phyloP scores from a whole-genome alignment of 1,140 invertebrate genomes.

The Lethrus apterus region DNA sequence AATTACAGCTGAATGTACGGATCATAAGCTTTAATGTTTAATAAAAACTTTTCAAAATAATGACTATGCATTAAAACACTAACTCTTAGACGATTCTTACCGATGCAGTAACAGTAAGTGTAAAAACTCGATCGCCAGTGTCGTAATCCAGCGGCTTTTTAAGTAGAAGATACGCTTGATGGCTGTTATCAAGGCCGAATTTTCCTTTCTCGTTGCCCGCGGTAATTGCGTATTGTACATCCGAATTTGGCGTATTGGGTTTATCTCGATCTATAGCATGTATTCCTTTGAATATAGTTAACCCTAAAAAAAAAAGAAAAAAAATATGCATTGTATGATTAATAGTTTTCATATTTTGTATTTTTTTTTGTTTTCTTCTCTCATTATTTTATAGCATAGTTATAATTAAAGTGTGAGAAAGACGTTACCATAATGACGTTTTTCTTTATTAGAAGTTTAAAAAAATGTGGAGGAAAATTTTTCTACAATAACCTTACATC shows the following conservation, averaged over 20 bases:
- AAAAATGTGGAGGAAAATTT: no score
- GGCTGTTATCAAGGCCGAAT: constrained; percentile 70
- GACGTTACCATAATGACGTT: no score
- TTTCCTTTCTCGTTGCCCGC: constrained; percentile 67
- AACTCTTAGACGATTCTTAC: constrained; percentile 55
- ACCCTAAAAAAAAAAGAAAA: constrained; percentile 47
- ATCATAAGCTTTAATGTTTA: no score
- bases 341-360: not conserved
- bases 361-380: not conserved
- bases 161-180: constrained; percentile 65
- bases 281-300: constrained; percentile 75
- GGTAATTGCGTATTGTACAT: constrained; percentile 74
- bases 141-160: constrained; percentile 72
- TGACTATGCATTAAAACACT: no score
- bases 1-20: no score
- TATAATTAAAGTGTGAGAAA: no score
- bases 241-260: constrained; percentile 82
- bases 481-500: no score
- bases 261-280: constrained; percentile 74
- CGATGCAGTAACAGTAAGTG: constrained; percentile 66
- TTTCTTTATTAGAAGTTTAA: no score
- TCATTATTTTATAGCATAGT: no score
- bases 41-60: no score
- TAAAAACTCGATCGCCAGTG: constrained; percentile 65
- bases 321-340: not conserved